Conservation (phyloP, 2,888 invertebrate genomes). For the Cephonodes hylas region DNA sequence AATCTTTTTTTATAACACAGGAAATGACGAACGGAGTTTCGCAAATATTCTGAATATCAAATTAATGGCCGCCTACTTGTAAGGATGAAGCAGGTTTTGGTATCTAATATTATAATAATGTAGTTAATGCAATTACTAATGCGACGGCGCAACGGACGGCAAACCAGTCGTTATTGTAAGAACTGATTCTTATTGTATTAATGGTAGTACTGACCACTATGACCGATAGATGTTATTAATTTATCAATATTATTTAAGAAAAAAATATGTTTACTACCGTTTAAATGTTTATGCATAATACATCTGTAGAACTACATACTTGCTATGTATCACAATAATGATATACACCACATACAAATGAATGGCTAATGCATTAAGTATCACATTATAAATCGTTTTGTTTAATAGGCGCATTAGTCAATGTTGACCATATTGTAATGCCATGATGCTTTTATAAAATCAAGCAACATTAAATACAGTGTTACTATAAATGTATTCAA, state of each 20-base stretch:
- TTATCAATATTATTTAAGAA: too few species aligned
- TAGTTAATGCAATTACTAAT: neutral
- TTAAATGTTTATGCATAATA: neutral
- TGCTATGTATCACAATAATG: neutral
- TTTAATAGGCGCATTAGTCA: neutral
- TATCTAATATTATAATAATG: too few species aligned
- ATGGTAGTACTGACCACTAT: too few species aligned
- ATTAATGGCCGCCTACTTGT: too few species aligned
- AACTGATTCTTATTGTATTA: too few species aligned
- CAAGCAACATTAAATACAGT: neutral
- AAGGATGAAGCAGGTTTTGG: too few species aligned
- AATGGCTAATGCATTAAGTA: neutral
- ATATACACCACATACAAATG: neutral
- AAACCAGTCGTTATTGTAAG: too few species aligned
- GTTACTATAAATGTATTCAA: too few species aligned
- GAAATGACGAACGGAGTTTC: too few species aligned
- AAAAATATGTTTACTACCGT: neutral
- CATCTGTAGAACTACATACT: neutral
- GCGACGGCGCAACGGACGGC: too few species aligned
- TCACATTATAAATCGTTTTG: neutral
- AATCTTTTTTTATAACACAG: neutral
- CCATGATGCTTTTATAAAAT: neutral
- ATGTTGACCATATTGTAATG: neutral
- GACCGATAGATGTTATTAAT: too few species aligned
- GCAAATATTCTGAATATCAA: too few species aligned